A percentile compares a stretch with the other conserved stretches of the same genome.
These are phyloP conservation scores for Harmothoe impar DNA, from an alignment of 2,888 invertebrate species.

Conservation along the genomic window DNA sequence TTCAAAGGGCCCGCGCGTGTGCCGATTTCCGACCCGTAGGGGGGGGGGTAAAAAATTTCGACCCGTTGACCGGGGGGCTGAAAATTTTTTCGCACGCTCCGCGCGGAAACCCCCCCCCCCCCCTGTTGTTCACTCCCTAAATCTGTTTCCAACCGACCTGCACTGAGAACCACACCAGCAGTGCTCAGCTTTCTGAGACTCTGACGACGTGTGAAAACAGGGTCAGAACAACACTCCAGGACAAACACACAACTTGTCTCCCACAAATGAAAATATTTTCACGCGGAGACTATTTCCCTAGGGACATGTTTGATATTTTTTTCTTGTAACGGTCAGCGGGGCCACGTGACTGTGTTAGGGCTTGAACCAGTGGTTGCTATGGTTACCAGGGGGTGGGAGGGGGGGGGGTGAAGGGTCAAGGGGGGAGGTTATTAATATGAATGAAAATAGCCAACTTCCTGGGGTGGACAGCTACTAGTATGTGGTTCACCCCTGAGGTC, in stretches of 20 bases:
- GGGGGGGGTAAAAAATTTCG: too few relatives aligned
- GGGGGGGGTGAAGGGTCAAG: background rate
- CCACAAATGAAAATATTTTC: constrained; percentile 12
- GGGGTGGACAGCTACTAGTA: constrained; percentile 1
- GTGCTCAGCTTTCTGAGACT: too few relatives aligned
- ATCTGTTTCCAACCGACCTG: too few relatives aligned
- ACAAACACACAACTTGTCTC: background rate
- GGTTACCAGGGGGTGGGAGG: background rate
- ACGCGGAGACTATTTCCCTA: background rate
- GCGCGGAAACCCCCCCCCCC: too few relatives aligned
- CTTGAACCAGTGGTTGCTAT: background rate
- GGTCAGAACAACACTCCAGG: background rate
- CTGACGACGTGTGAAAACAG: background rate
- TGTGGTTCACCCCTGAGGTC: background rate
- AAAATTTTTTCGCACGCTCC: too few relatives aligned
- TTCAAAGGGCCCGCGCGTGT: too few relatives aligned
- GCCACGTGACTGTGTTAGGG: background rate
- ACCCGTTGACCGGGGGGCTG: too few relatives aligned
- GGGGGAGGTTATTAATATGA: constrained; percentile 3
- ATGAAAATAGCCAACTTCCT: background rate
- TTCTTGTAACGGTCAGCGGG: background rate
- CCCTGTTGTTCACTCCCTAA: too few relatives aligned
- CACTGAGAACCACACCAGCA: too few relatives aligned
- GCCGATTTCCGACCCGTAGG: too few relatives aligned
- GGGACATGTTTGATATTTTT: background rate